Evolutionary conservation across 2,888 invertebrate species (phyloP).

Genomic region (Eumacrocentrus americanus): DNA sequence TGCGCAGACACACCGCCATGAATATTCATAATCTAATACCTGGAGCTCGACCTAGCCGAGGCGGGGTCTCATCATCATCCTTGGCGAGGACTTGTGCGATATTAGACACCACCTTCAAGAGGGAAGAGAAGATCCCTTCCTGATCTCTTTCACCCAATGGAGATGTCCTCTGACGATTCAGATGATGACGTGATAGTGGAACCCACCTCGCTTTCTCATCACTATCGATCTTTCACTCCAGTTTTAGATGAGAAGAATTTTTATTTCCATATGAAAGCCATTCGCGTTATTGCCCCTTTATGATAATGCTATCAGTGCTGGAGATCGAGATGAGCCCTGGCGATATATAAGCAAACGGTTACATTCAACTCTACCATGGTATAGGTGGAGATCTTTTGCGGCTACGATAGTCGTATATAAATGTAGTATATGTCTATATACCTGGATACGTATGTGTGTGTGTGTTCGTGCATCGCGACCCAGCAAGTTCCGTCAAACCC

Average conservation of each 20-base stretch:
- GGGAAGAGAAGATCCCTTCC: too few relatives aligned
- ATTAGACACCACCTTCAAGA: slow-evolving; percentile 53
- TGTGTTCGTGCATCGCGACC: slow-evolving; percentile 15
- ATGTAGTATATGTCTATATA: slow-evolving; percentile 18
- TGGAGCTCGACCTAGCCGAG: slow-evolving; percentile 57
- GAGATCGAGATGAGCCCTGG: slow-evolving; percentile 56
- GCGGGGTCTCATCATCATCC: slow-evolving; percentile 56
- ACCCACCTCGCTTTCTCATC: background rate
- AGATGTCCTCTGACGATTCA: slow-evolving; percentile 7
- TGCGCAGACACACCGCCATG: slow-evolving; percentile 61
- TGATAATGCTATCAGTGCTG: slow-evolving; percentile 63
- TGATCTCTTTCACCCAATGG: slow-evolving; percentile 27
- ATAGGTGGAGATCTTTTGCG: slow-evolving; percentile 22
- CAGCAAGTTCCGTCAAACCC: slow-evolving; percentile 56
- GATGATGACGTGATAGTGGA: slow-evolving; percentile 13
- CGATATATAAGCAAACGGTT: slow-evolving; percentile 47
- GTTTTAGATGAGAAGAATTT: slow-evolving; percentile 29
- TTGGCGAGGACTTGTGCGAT: slow-evolving; percentile 52
- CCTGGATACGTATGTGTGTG: slow-evolving; percentile 27
- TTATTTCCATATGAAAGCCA: slow-evolving; percentile 24
- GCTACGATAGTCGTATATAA: slow-evolving; percentile 6
- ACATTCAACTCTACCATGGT: slow-evolving; percentile 28
- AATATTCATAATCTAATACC: slow-evolving; percentile 63
- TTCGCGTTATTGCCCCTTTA: slow-evolving; percentile 61
- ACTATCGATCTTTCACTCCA: slow-evolving; percentile 32